A percentile compares a stretch with the other conserved stretches of the same genome.
Evolutionary conservation across 2,113 vertebrate genomes (phyloP).

Genomic region (Onychostruthus taczanowskii): DNA sequence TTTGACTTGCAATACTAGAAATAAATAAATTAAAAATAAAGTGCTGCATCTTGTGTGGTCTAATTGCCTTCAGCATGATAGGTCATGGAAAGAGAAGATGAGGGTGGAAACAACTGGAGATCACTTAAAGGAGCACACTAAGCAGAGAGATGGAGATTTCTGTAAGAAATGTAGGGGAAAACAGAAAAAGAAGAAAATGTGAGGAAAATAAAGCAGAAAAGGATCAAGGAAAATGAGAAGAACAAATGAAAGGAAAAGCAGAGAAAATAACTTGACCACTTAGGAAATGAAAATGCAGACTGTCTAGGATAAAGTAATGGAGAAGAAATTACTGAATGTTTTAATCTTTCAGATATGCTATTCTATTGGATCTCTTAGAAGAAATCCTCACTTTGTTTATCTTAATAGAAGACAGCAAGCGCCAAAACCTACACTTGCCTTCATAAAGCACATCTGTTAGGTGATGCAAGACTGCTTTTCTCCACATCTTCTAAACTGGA

Average conservation of each 20-base stretch:
- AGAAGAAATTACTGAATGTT: not conserved
- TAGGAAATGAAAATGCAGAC: not conserved
- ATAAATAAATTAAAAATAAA: not conserved
- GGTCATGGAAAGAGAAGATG: not conserved
- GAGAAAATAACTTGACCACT: not conserved
- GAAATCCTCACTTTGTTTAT: not conserved
- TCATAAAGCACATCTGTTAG: not conserved
- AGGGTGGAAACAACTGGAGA: not conserved
- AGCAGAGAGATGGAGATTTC: not conserved
- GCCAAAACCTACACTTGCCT: not conserved
- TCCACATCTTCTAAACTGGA: not conserved
- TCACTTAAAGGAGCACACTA: not conserved
- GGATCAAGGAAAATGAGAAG: not conserved
- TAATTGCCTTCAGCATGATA: not conserved
- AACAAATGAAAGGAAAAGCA: not conserved
- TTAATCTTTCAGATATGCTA: not conserved
- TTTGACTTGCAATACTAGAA: not conserved
- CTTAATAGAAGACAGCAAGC: not conserved
- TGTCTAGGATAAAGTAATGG: not conserved
- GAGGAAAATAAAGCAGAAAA: not conserved
- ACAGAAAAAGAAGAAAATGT: not conserved
- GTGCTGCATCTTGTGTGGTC: not conserved
- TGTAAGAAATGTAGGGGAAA: not conserved
- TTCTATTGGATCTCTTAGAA: not conserved
- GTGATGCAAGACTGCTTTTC: not conserved